These are phyloP conservation scores for Drosophila fuyamai DNA, from an alignment of 1,140 invertebrate species.

Conservation along the genomic window DNA sequence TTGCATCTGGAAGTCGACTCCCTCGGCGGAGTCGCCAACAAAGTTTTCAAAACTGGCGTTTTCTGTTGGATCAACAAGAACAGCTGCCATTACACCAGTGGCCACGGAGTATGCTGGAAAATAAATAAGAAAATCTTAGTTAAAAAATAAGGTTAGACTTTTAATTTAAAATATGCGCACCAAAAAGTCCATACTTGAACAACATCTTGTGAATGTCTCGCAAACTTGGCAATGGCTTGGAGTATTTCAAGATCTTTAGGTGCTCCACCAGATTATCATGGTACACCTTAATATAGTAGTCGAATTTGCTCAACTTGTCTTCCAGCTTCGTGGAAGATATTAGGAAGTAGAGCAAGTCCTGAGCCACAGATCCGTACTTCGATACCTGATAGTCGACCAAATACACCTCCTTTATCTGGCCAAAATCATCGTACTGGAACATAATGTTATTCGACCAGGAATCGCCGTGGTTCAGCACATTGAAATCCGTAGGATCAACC, in stretches of 20 bases:
- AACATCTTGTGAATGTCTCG: slow-evolving; percentile 61
- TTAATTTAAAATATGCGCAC: slow-evolving; percentile 17
- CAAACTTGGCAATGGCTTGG: slow-evolving; percentile 56
- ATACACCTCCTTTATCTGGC: slow-evolving; percentile 77
- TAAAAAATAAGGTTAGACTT: neutral
- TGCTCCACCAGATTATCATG: slow-evolving; percentile 63
- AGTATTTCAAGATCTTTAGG: slow-evolving; percentile 63
- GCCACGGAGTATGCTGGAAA: slow-evolving; percentile 53
- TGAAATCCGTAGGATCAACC: slow-evolving; percentile 85
- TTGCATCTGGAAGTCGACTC: slow-evolving; percentile 56
- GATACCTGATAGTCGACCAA: slow-evolving; percentile 71
- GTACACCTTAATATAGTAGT: slow-evolving; percentile 72
- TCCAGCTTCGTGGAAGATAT: slow-evolving; percentile 69
- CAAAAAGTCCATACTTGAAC: slow-evolving; percentile 58
- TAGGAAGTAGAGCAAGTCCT: slow-evolving; percentile 69
- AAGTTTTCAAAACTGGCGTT: slow-evolving; percentile 63
- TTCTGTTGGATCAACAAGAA: slow-evolving; percentile 70
- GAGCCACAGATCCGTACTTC: slow-evolving; percentile 59
- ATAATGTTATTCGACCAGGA: slow-evolving; percentile 86
- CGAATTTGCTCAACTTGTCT: slow-evolving; percentile 71
- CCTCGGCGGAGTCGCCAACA: slow-evolving; percentile 49
- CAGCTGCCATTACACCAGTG: slow-evolving; percentile 66
- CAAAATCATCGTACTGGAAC: slow-evolving; percentile 86
- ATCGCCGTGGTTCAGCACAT: slow-evolving; percentile 88
- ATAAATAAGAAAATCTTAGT: neutral